These are phyloP conservation scores for Octonoba sinensis DNA, from an alignment of 2,888 invertebrate genomes.

Conservation along the genomic window DNA sequence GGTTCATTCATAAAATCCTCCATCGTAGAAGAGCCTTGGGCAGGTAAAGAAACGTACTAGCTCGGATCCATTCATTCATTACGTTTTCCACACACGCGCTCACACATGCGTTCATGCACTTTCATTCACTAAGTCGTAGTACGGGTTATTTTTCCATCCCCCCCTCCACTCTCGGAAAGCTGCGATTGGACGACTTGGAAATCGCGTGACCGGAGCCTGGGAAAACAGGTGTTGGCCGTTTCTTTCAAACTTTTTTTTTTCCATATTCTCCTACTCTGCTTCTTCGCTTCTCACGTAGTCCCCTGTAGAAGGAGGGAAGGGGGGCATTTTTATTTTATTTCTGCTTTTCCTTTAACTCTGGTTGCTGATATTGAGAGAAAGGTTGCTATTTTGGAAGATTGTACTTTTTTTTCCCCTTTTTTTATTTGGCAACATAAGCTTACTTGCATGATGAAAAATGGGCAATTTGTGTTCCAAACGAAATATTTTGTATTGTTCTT, in stretches of 20 bases:
- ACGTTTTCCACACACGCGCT: constrained; percentile 56
- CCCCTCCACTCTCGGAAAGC: constrained; percentile 2
- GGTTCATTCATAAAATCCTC: constrained; percentile 61
- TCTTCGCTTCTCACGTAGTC: constrained; percentile 13
- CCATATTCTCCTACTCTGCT: constrained; percentile 11
- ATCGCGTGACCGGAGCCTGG: constrained; percentile 64
- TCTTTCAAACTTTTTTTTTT: constrained; percentile 23
- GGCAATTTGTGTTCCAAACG: too few relatives aligned
- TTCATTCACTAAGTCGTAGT: constrained; percentile 61
- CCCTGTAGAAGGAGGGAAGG: background rate
- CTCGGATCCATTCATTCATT: constrained; percentile 52
- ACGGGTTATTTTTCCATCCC: constrained; percentile 23
- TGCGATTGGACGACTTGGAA: constrained; percentile 45
- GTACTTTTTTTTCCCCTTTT: too few relatives aligned
- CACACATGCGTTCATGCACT: constrained; percentile 52
- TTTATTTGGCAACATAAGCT: too few relatives aligned
- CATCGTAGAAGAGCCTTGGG: constrained; percentile 57
- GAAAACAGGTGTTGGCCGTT: constrained; percentile 62
- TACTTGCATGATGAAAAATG: too few relatives aligned
- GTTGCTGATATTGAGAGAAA: too few relatives aligned
- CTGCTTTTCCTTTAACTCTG: background rate
- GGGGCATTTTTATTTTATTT: background rate
- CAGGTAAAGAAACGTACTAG: constrained; percentile 54
- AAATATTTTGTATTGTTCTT: too few relatives aligned
- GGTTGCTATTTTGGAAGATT: too few relatives aligned